Percentiles rank a stretch among this genome's conserved stretches.
Evolutionary conservation across 2,113 vertebrate species (phyloP).

Genomic region (Petroica traversi): DNA sequence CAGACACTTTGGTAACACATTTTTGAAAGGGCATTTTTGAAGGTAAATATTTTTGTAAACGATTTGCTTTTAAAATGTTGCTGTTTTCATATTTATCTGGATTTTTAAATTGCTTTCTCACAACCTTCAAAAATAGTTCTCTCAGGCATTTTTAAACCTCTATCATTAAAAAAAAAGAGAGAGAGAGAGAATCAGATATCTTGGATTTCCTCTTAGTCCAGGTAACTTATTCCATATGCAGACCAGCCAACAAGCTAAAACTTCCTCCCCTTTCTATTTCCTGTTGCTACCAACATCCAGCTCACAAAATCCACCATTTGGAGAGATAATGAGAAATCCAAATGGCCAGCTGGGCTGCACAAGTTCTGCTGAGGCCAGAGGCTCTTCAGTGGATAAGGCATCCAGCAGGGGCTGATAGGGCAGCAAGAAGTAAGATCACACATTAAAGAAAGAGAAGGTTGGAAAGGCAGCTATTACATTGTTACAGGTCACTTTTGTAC

Average conservation of each 20-base stretch:
- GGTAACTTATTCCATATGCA: not conserved
- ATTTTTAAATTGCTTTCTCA: not conserved
- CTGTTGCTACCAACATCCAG: not conserved
- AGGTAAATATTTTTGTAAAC: not conserved
- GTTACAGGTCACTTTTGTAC: not conserved
- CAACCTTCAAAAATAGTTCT: not conserved
- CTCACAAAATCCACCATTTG: not conserved
- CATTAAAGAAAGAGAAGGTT: rapidly evolving
- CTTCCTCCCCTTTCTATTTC: not conserved
- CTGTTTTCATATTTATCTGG: not conserved
- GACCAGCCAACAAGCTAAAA: not conserved
- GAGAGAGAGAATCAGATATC: not conserved
- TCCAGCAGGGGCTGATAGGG: not conserved
- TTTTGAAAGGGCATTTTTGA: not conserved
- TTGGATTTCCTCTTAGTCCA: not conserved
- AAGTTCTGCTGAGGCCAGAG: not conserved
- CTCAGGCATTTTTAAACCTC: not conserved
- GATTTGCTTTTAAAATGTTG: not conserved
- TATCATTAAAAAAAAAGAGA: not conserved
- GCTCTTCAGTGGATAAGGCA: not conserved
- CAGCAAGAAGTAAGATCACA: not conserved
- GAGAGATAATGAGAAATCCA: not conserved
- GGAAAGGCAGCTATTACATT: not conserved
- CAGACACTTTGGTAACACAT: not conserved
- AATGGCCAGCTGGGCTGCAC: not conserved